phyloP scores from a whole-genome alignment of 2,888 invertebrate species.

The Andrena hattorfiana region DNA sequence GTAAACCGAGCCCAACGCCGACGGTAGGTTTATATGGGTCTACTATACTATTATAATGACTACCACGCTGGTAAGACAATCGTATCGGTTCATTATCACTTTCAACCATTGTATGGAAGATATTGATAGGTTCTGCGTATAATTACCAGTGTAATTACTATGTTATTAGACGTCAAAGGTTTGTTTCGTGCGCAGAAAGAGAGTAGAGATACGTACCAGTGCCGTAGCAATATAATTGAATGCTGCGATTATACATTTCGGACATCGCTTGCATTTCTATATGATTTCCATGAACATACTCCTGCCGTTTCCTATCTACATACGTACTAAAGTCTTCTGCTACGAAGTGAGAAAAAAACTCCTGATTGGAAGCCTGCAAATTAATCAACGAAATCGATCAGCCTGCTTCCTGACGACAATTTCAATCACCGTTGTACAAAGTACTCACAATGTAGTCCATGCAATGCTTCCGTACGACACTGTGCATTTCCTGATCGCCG shows the following conservation, averaged over 20 bases:
- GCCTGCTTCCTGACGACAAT: neutral
- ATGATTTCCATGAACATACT: conserved; percentile 95
- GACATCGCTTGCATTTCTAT: conserved; percentile 96
- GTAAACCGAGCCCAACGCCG: conserved; percentile 94
- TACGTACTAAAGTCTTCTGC: conserved; percentile 95
- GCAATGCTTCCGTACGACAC: conserved; percentile 92
- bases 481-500: conserved; percentile 96
- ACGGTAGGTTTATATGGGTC: conserved; percentile 93
- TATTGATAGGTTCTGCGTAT: conserved; percentile 92
- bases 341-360: conserved; percentile 95
- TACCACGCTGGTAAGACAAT: conserved; percentile 93
- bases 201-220: conserved; percentile 85
- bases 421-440: neutral
- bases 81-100: conserved; percentile 92
- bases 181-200: neutral
- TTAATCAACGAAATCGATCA: conserved; percentile 11
- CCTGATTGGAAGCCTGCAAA: conserved; percentile 91
- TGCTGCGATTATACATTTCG: conserved; percentile 94
- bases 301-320: conserved; percentile 91
- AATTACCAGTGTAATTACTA: neutral
- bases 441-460: conserved; percentile 94
- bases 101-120: conserved; percentile 92
- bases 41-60: conserved; percentile 95
- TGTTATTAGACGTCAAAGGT: neutral
- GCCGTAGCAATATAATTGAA: conserved; percentile 94